Evolutionary conservation across 2,113 vertebrate genomes (phyloP), one percentile per base, ranked within the genome.

Genomic region (Otocyon megalotis): DNA sequence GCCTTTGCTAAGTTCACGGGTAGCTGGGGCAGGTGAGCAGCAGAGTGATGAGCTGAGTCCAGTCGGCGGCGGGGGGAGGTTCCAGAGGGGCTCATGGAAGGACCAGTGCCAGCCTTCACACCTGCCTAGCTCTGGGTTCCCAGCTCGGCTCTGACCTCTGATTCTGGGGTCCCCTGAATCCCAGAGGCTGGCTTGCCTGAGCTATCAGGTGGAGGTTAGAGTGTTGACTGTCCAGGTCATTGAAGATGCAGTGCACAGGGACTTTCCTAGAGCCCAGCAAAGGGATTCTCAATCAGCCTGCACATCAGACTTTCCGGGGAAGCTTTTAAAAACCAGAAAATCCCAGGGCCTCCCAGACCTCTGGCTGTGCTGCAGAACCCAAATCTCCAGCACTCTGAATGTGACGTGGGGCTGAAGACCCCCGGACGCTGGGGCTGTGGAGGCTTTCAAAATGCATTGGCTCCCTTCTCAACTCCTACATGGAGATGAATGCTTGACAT

Each of bases 391-490:
- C 8, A 0, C 56, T 53, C 7, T 7, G 83, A 48, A 3, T 2
- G 9, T 0, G 5, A 8, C 12, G 5, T 53, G 30, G 0, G 35
- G 2, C 17, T 2, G 22, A 8, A 28, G 16, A 50, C 48, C 54
- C 1, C 16, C 3, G 0, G 7, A 5, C 9, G 56, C 69, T 1
- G 4, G 9, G 3, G 0, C 1, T 0, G 0, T 3, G 5, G 1
- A 37, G 56, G 3, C 2, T 74, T n/a, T 2, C 7, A 3, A 0
- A 30, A 1, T 0, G 1, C 2, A 4, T 30, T 2, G 0, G 62
- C 17, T 0, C 11, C 67, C 81, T 22, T 76, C 53, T 10, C 35
- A 1, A 17, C 14, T 48, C 74, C 43, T 15, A 17, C 8, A 2
- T 50, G 26, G 74, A 77, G 14, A 17, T 26, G 35, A 16, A 32